Base-by-base conservation (phyloP, 2,888 invertebrate species). In the Mesorhabditis spiculigera region DNA sequence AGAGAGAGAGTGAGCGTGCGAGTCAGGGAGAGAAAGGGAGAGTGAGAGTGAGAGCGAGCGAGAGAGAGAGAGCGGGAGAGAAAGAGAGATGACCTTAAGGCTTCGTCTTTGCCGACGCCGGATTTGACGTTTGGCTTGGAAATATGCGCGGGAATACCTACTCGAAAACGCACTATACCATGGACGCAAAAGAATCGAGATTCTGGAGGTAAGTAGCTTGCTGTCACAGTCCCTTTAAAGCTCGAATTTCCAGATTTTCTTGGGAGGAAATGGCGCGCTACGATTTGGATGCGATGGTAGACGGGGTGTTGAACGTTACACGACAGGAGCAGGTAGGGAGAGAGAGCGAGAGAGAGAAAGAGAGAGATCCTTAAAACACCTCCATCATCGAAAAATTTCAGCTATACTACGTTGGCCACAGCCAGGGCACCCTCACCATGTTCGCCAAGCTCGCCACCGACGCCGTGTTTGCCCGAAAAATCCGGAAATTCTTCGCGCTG, bases 191-290 rank as follows among this genome's bases (percentile, higher is more conserved):
- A 42, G 89, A 90, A n/a, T 87, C 89, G 28, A 87, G 89, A 28
- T 93, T 91, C 87, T 92, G 92, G 92, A 87, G 89, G 79, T 91
- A 89, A 50, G 8, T 50, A n/a, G 58, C 10, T 50, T 50, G 58
- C 8, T 50, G 58, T 10, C 8, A 50, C 8, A 50, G 58, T 50
- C 58, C 58, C n/a, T 50, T 50, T 28, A 68, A 62, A 44, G 42
- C 42, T 50, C 10, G 58, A 50, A 6, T 42, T 28, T 4, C 13
- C 41, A 43, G 5, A 65, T 73, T 75, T 61, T 93, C 93, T 80
- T 95, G 92, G 90, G 92, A 95, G 82, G 93, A 96, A 87, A 92
- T 94, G 88, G 93, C 92, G 0, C 86, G 91, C 45, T 90, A 92
- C 84, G 96, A 97, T 87, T 85, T 95, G 68, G 94, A 95, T 10